A percentile compares a stretch with the other conserved stretches of the same genome.
phyloP scores from a whole-genome alignment of 1,140 invertebrate species.

The Drosophila setifemur region DNA sequence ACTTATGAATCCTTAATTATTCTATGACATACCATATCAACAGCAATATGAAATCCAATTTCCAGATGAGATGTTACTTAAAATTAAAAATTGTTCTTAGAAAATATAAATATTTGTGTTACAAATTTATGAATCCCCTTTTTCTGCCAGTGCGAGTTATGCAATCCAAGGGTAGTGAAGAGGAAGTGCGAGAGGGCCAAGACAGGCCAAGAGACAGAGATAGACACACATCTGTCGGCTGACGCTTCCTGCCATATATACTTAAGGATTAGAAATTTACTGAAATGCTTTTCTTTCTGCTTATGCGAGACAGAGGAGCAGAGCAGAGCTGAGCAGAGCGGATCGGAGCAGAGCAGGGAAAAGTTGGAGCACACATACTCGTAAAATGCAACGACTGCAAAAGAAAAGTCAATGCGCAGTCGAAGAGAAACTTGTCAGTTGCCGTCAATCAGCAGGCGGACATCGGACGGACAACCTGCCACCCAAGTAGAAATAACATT shows the following conservation, averaged over 20 bases:
- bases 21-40: too few relatives aligned
- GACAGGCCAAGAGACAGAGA: conserved; percentile 27
- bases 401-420: conserved; percentile 77
- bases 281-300: conserved; percentile 69
- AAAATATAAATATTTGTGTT: neutral
- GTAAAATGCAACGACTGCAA: conserved; percentile 79
- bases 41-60: too few relatives aligned
- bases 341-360: conserved; percentile 19
- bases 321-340: neutral
- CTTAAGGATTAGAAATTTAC: conserved; percentile 81
- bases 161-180: conserved; percentile 9
- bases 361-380: conserved; percentile 72
- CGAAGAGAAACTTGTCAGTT: conserved; percentile 80
- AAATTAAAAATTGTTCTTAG: neutral
- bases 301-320: conserved; percentile 19
- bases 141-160: conserved; percentile 29
- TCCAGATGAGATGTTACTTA: too few relatives aligned
- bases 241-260: conserved; percentile 78
- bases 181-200: conserved; percentile 11
- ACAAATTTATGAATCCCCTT: neutral
- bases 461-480: conserved; percentile 49
- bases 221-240: conserved; percentile 53
- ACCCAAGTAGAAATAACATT: conserved; percentile 73
- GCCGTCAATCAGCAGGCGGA: conserved; percentile 72
- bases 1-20: too few relatives aligned